A percentile compares a stretch with the other conserved stretches of the same genome.
Evolutionary conservation across 2,113 vertebrate genomes (phyloP).

Genomic region (Pheucticus melanocephalus): DNA sequence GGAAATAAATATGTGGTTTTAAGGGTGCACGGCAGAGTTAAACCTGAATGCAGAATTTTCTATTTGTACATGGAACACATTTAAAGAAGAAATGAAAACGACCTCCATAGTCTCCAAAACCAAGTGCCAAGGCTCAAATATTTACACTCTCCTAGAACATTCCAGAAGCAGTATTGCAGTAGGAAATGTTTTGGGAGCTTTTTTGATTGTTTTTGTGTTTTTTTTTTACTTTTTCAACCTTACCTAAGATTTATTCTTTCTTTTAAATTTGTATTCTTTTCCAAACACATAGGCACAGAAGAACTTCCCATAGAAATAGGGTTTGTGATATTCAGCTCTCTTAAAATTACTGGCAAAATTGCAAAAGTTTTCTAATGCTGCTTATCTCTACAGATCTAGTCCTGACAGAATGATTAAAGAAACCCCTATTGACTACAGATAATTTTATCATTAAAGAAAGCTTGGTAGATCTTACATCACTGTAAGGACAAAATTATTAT

Average conservation of each 20-base stretch:
- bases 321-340: neutral
- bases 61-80: neutral
- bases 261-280: neutral
- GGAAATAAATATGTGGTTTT: neutral
- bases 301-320: neutral
- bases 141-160: neutral
- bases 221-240: neutral
- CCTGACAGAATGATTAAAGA: neutral
- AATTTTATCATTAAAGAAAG: neutral
- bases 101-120: neutral
- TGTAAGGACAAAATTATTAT: neutral
- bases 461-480: neutral
- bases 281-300: neutral
- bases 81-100: neutral
- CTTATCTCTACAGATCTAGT: neutral
- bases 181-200: neutral
- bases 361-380: neutral
- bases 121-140: neutral
- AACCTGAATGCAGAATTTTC: neutral
- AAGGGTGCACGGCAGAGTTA: neutral
- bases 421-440: neutral
- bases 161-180: neutral
- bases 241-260: neutral
- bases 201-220: neutral
- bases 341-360: neutral